Evolutionary conservation across 2,797 vertebrate species (phyloP), one percentile per base, ranked within the genome.

Genomic region (Mallotus villosus): DNA sequence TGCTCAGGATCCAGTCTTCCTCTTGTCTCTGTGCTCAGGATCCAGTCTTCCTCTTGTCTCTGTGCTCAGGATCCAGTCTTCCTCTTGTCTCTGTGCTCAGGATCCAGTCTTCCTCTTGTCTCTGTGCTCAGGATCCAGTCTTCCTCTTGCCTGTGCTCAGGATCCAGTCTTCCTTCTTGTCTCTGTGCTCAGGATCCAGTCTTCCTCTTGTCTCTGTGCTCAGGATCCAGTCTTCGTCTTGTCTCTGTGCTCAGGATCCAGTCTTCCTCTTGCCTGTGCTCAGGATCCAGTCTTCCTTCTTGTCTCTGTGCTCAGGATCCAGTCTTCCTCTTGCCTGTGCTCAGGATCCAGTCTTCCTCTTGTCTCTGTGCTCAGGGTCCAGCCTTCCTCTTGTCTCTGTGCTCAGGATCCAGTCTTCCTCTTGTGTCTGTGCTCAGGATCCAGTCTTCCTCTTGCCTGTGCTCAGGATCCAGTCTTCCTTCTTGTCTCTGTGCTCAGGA

Each of bases 171-270:
- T 89, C 85, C 69, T n/a, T 53, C 83, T 77, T 84, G 84, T 77
- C 83, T 80, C 81, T 84, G 81, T 87, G n/a, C n/a, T n/a, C 27
- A 29, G 27, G 27, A 87, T 81, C 51, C 60, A 65, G 79, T 82
- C 2, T 89, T 89, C 85, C 69, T 53, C 83, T 77, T 84, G 84
- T 77, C 83, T 80, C 81, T 84, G 81, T 87, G n/a, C n/a, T n/a
- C 27, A 29, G 27, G 27, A 87, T 81, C 51, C 60, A 65, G 79
- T 82, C 2, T 89, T 89, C 85, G 68, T 53, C 83, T 77, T 84
- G 84, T 77, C 83, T 80, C 81, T 84, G 81, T 87, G n/a, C n/a
- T n/a, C 27, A 29, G 27, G 27, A 87, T 81, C 51, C 60, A 65
- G 79, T 82, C 2, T 89, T 89, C 85, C 69, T 53, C 83, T 77